Percentiles rank a stretch among this genome's conserved stretches.
Conservation (phyloP, 2,113 vertebrate genomes). For the Marcusenius ussheri region DNA sequence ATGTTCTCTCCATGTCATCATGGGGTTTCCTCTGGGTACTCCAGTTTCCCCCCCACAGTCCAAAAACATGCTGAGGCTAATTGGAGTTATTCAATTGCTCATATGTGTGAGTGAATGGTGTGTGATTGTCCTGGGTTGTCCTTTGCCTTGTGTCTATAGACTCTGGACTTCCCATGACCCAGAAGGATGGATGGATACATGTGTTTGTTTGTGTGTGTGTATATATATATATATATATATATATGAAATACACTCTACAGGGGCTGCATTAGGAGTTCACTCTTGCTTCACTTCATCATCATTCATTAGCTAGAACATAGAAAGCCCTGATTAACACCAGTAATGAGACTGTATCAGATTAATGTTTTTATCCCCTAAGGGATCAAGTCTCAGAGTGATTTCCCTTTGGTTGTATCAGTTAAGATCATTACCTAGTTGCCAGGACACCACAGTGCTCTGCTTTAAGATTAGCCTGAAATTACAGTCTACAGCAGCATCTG, state of each 20-base stretch:
- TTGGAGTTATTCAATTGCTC: too few species aligned
- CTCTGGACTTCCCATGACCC: too few species aligned
- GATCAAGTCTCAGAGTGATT: background rate
- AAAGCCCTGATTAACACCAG: slow-evolving; percentile 13
- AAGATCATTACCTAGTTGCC: slow-evolving; percentile 10
- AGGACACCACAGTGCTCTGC: background rate
- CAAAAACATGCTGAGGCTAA: too few species aligned
- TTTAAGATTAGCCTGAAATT: background rate
- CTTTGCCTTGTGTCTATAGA: too few species aligned
- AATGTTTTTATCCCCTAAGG: background rate
- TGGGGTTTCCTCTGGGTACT: too few species aligned
- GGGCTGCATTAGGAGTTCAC: background rate
- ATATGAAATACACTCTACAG: background rate
- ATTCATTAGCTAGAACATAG: background rate
- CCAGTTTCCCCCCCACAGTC: too few species aligned
- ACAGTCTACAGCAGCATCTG: background rate
- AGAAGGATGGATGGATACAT: too few species aligned
- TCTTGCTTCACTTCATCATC: slow-evolving; percentile 8
- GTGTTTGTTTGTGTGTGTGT: background rate
- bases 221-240: background rate
- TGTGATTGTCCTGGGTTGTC: too few species aligned
- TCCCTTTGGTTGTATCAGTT: slow-evolving; percentile 14
- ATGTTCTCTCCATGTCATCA: too few species aligned
- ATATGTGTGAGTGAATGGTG: too few species aligned
- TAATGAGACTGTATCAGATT: slow-evolving; percentile 14